phyloP scores from a whole-genome alignment of 2,113 vertebrate species.

The Hirundichthys speculiger region DNA sequence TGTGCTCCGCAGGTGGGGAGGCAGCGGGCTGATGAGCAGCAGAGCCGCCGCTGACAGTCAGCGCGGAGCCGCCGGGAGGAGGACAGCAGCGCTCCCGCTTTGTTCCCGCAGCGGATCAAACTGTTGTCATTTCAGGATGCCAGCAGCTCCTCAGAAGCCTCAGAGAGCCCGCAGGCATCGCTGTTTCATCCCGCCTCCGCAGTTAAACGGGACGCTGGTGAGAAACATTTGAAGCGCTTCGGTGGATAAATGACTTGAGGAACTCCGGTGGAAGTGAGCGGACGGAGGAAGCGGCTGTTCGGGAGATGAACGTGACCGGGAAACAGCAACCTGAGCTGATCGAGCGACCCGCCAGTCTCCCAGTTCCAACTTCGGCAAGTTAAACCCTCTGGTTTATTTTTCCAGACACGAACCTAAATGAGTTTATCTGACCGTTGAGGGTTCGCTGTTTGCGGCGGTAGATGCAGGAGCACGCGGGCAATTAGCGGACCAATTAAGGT shows the following conservation, averaged over 20 bases:
- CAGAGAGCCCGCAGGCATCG: constrained; percentile 32
- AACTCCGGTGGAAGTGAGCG: constrained; percentile 75
- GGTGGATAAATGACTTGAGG: constrained; percentile 78
- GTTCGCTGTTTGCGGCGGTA: too few relatives aligned
- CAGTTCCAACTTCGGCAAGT: constrained; percentile 89
- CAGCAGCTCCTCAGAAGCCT: neutral
- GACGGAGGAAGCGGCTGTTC: constrained; percentile 74
- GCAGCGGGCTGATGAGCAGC: constrained; percentile 51
- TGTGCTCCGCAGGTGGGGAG: constrained; percentile 58
- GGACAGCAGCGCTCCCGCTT: neutral
- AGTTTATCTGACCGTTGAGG: too few relatives aligned
- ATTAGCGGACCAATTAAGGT: too few relatives aligned
- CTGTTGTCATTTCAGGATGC: neutral
- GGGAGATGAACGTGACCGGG: constrained; percentile 90
- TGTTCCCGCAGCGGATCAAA: neutral
- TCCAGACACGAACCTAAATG: too few relatives aligned
- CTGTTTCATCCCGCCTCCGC: constrained; percentile 18
- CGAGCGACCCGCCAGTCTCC: constrained; percentile 85
- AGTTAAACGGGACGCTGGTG: constrained; percentile 39
- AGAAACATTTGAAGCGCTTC: constrained; percentile 31
- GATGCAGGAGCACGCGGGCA: too few relatives aligned
- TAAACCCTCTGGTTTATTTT: neutral
- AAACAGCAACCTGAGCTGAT: constrained; percentile 82
- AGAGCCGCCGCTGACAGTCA: constrained; percentile 37
- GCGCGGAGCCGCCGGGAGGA: constrained; percentile 19